Evolutionary conservation across 2,797 vertebrate species (phyloP), one percentile per base, ranked within the genome.

Genomic region (Anisognathus igniventris): DNA sequence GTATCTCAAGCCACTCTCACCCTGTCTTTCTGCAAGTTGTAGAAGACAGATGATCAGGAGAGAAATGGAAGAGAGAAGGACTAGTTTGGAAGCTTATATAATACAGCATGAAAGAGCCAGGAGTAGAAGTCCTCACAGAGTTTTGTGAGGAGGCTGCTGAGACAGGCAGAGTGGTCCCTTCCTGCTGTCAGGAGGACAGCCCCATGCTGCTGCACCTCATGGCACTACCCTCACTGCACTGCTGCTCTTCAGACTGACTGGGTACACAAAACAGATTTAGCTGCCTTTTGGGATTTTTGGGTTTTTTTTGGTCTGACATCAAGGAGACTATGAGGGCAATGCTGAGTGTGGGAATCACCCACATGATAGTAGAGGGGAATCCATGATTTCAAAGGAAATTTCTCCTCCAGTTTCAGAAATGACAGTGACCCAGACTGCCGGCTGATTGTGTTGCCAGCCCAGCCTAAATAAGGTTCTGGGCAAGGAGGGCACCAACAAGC

Each of bases 121-220:
- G 54, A 73, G n/a, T 1, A n/a, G 45, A 17, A 70, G 10, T 54
- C 30, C 50, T 70, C 48, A 28, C 15, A 13, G 2, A 70, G 18
- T 48, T 84, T 28, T 60, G 10, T 19, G 37, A 31, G 37, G 16
- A 91, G 23, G 23, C 18, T 82, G 31, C n/a, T 58, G 56, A 67
- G n/a, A n/a, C 8, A 61, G 53, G 40, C 33, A 40, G 71, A 76
- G 33, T 1, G 6, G 9, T 86, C 23, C 13, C 28, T 48, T 44
- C 37, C 7, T 1, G 1, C 37, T 35, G 4, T 13, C 27, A 23
- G 37, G 15, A 71, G 37, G 28, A 75, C 1, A 24, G 73, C 24
- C 2, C 1, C n/a, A 25, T 0, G 0, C 31, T 57, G 35, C 62
- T 64, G 57, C 15, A 1, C 31, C 68, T 56, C 53, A 14, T 7